These are phyloP conservation scores for Cosmia pyralina DNA, from an alignment of 2,888 invertebrate genomes.

Conservation along the genomic window DNA sequence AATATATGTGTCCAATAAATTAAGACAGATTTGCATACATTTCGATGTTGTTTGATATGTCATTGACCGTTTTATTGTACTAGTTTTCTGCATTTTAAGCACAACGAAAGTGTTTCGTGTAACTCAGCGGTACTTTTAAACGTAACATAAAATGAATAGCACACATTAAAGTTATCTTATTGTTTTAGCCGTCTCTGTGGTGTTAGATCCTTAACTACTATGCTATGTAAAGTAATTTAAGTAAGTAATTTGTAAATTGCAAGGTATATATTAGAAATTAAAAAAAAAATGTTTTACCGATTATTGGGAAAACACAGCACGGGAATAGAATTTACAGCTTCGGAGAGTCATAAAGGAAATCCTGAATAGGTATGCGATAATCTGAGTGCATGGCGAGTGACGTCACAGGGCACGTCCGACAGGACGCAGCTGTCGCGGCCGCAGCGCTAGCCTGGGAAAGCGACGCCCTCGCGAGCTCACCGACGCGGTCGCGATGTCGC, in stretches of 20 bases:
- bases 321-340: slow-evolving; percentile 48
- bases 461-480: slow-evolving; percentile 74
- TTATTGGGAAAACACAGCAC: slow-evolving; percentile 18
- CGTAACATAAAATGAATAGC: slow-evolving; percentile 11
- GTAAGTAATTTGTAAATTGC: too few species aligned
- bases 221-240: too few species aligned
- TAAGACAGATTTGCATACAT: slow-evolving; percentile 53
- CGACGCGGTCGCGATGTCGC: slow-evolving; percentile 23
- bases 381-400: slow-evolving; percentile 57
- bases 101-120: slow-evolving; percentile 49
- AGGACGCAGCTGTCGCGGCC: slow-evolving; percentile 65
- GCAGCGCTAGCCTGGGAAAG: slow-evolving; percentile 80
- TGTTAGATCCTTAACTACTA: background rate
- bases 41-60: slow-evolving; percentile 32
- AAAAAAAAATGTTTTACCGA: background rate
- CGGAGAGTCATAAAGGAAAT: slow-evolving; percentile 67
- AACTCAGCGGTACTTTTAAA: slow-evolving; percentile 18
- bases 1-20: slow-evolving; percentile 42
- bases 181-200: slow-evolving; percentile 22
- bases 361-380: slow-evolving; percentile 64
- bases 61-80: slow-evolving; percentile 60
- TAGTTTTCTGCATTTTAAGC: slow-evolving; percentile 41
- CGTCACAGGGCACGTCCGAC: slow-evolving; percentile 65
- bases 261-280: too few species aligned
- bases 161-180: slow-evolving; percentile 20